Evolutionary conservation across 1,140 invertebrate species (phyloP).

Genomic region (Achroia grisella): DNA sequence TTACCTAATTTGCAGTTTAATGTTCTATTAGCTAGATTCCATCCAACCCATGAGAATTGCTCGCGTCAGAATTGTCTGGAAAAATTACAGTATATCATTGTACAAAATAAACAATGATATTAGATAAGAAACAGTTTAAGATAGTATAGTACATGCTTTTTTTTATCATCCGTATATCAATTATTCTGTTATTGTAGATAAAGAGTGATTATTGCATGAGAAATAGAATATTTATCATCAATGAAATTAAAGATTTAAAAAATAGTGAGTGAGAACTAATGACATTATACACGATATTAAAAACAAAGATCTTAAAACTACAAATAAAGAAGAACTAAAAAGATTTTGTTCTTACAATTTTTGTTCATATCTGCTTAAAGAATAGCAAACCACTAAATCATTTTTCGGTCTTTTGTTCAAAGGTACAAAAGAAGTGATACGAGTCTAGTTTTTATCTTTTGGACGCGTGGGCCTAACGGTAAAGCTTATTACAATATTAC

Average conservation of each 20-base stretch:
- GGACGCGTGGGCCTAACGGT: constrained; percentile 53
- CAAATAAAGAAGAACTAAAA: too few relatives aligned
- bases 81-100: constrained; percentile 15
- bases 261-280: too few relatives aligned
- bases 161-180: too few relatives aligned
- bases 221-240: too few relatives aligned
- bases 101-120: constrained; percentile 39
- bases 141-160: background rate
- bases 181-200: too few relatives aligned
- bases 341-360: too few relatives aligned
- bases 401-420: constrained; percentile 41
- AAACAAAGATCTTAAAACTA: too few relatives aligned
- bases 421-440: constrained; percentile 46
- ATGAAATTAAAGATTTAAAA: too few relatives aligned
- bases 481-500: constrained; percentile 30
- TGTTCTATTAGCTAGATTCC: constrained; percentile 44
- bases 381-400: constrained; percentile 44
- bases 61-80: constrained; percentile 28
- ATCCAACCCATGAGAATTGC: constrained; percentile 44
- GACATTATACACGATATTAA: too few relatives aligned
- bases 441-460: constrained; percentile 36
- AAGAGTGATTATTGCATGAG: too few relatives aligned
- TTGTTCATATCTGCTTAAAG: constrained; percentile 7
- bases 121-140: constrained; percentile 22
- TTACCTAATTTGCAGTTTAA: constrained; percentile 62